These are phyloP conservation scores for Drosophila prolongata DNA, from an alignment of 2,888 invertebrate species.

Conservation along the genomic window DNA sequence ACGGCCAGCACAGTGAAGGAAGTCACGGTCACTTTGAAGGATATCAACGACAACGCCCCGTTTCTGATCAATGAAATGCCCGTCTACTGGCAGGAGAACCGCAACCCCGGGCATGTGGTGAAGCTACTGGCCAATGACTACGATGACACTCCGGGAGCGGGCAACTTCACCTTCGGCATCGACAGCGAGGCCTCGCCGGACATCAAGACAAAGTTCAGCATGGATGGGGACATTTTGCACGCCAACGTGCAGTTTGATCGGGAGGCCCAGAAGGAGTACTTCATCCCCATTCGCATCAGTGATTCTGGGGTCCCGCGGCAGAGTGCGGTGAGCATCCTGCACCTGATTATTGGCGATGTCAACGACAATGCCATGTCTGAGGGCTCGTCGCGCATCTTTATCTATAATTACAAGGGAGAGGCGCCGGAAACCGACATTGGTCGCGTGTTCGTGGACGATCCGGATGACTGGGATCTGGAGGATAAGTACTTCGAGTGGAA, in stretches of 20 bases:
- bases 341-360: conserved; percentile 95
- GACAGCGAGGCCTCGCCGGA: conserved; percentile 87
- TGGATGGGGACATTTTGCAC: conserved; percentile 88
- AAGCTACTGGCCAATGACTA: conserved; percentile 91
- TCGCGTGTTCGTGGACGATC: conserved; percentile 93
- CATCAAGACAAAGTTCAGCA: conserved; percentile 89
- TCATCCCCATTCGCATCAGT: conserved; percentile 94
- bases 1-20: conserved; percentile 87
- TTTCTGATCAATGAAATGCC: conserved; percentile 92
- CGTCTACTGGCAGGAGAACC: conserved; percentile 93
- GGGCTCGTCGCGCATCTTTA: conserved; percentile 95
- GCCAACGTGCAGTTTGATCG: conserved; percentile 93
- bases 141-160: conserved; percentile 92
- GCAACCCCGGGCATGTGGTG: conserved; percentile 88
- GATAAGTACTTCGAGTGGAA: conserved; percentile 95
- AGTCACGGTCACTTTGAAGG: conserved; percentile 89
- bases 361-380: conserved; percentile 96
- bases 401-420: conserved; percentile 96
- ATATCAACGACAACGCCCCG: conserved; percentile 98
- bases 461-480: conserved; percentile 98
- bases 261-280: conserved; percentile 93
- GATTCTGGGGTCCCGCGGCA: conserved; percentile 91
- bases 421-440: conserved; percentile 94
- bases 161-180: conserved; percentile 88
- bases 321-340: conserved; percentile 93